These are phyloP conservation scores for Heterocephalus glaber DNA, from an alignment of 2,113 vertebrate species.

Conservation along the genomic window DNA sequence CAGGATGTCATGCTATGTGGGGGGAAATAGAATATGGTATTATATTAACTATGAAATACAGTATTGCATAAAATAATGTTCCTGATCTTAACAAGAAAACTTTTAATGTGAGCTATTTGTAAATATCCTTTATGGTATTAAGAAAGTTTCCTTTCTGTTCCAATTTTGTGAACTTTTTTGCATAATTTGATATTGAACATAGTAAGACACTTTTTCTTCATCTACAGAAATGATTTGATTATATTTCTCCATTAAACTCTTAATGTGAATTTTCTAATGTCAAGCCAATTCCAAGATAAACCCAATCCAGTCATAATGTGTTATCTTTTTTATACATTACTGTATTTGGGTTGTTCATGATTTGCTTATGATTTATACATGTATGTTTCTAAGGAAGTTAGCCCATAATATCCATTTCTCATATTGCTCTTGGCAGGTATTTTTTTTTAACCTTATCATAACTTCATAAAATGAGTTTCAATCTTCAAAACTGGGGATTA, in stretches of 20 bases:
- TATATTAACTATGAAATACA: not conserved
- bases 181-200: not conserved
- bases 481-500: not conserved
- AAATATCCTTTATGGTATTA: constrained; percentile 31
- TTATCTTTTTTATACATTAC: not conserved
- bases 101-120: not conserved
- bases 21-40: not conserved
- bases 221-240: not conserved
- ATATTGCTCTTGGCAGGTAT: not conserved
- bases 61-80: not conserved
- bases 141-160: not conserved
- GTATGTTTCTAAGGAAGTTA: not conserved
- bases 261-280: not conserved
- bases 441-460: not conserved
- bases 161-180: constrained; percentile 28
- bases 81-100: not conserved
- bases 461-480: constrained; percentile 1
- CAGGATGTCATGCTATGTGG: not conserved
- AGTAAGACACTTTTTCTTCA: not conserved
- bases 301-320: not conserved
- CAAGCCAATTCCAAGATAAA: not conserved
- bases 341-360: not conserved
- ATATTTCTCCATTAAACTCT: not conserved
- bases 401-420: constrained; percentile 6
- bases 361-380: not conserved